A percentile compares a stretch with the other conserved stretches of the same genome.
These are phyloP conservation scores for Pocillopora verrucosa DNA, from an alignment of 64 coral and sea anemone genomes.

Conservation along the genomic window DNA sequence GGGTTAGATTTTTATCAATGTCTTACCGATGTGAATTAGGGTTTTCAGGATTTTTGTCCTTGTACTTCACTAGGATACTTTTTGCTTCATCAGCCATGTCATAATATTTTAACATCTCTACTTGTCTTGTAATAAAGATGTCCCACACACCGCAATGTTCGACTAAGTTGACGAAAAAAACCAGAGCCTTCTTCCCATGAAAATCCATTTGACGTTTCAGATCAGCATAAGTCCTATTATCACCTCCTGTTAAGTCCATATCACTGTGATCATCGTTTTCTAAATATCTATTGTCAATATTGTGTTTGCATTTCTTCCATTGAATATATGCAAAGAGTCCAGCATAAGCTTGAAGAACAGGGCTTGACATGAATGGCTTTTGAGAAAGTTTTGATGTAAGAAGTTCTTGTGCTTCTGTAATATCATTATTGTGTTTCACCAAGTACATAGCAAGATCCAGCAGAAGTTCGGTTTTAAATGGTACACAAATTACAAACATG, in stretches of 20 bases:
- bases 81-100: conserved; percentile 38
- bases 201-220: conserved; percentile 56
- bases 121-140: conserved; percentile 76
- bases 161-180: conserved; percentile 63
- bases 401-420: conserved; percentile 80
- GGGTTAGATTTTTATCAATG: background rate
- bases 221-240: background rate
- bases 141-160: conserved; percentile 72
- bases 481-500: conserved; percentile 78
- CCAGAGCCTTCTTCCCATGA: conserved; percentile 61
- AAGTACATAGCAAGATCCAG: conserved; percentile 81
- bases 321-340: conserved; percentile 73
- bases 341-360: conserved; percentile 61
- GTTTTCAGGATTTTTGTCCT: conserved; percentile 72
- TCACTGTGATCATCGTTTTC: background rate
- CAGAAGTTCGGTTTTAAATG: conserved; percentile 69
- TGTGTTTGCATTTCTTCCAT: conserved; percentile 51
- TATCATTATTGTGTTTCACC: conserved; percentile 55
- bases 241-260: background rate
- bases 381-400: conserved; percentile 61
- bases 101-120: conserved; percentile 73
- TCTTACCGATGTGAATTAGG: conserved; percentile 91
- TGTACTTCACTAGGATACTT: conserved; percentile 66
- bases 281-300: background rate
- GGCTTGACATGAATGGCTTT: conserved; percentile 47